Evolutionary conservation across 2,113 vertebrate species (phyloP).

Genomic region (Plecturocebus donacophilus): DNA sequence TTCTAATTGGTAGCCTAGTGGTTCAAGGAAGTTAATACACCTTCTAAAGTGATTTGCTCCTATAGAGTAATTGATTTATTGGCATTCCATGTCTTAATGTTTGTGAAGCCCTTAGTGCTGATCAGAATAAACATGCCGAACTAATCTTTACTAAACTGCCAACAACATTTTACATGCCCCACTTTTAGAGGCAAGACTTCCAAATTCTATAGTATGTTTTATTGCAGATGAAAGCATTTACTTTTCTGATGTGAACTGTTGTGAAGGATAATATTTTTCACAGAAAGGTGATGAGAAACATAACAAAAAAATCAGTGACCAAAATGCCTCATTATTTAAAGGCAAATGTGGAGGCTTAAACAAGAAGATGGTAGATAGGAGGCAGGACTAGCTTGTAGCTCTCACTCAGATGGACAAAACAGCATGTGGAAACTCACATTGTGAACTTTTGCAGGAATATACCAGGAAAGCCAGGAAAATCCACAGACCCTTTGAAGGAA

Average conservation of each 20-base stretch:
- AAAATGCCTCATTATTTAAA: constrained; percentile 58
- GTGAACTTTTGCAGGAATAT: no score
- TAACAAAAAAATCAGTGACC: constrained; percentile 47
- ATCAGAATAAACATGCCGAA: constrained; percentile 66
- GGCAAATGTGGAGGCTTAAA: no score
- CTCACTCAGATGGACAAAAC: no score
- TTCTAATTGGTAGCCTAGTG: constrained; percentile 66
- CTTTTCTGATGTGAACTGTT: constrained; percentile 47
- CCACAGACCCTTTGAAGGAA: no score
- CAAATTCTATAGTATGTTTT: constrained; percentile 46
- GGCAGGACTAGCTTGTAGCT: no score
- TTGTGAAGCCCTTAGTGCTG: constrained; percentile 63
- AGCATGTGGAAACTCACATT: no score
- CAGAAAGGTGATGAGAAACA: background rate
- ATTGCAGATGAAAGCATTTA: constrained; percentile 26
- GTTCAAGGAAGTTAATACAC: constrained; percentile 62
- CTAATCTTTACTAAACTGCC: constrained; percentile 66
- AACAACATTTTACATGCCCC: constrained; percentile 50
- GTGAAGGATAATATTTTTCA: constrained; percentile 43
- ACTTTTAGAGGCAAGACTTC: constrained; percentile 25
- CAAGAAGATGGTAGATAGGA: no score
- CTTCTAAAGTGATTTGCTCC: constrained; percentile 67
- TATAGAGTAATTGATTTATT: constrained; percentile 71
- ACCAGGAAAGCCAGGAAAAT: no score
- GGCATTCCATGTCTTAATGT: constrained; percentile 57